Evolutionary conservation across 2,113 vertebrate genomes (phyloP).

Genomic region (Campylomormyrus tamandua): DNA sequence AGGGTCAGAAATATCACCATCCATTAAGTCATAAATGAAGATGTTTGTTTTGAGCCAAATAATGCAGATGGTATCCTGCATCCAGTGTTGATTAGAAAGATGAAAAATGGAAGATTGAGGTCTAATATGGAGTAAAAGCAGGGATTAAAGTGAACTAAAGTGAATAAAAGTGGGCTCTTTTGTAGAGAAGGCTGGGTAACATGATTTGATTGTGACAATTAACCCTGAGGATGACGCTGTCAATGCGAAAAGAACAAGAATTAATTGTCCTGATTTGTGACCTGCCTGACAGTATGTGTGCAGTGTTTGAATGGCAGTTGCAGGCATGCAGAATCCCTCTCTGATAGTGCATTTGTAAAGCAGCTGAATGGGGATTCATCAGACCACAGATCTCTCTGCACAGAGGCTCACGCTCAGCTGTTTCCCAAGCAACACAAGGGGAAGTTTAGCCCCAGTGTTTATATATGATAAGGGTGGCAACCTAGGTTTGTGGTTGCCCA

Average conservation of each 20-base stretch:
- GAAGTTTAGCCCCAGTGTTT: neutral
- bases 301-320: neutral
- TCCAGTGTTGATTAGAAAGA: neutral
- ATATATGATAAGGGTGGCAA: conserved; percentile 10
- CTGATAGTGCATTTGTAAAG: neutral
- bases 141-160: neutral
- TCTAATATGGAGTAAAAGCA: neutral
- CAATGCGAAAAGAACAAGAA: neutral
- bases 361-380: neutral
- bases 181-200: neutral
- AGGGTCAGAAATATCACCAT: neutral
- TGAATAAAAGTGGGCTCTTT: neutral
- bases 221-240: neutral
- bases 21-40: neutral
- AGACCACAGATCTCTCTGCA: neutral
- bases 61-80: neutral
- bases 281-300: neutral
- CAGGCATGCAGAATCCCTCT: neutral
- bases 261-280: neutral
- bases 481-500: neutral
- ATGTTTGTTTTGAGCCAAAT: neutral
- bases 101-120: neutral
- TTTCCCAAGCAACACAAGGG: conserved; percentile 1
- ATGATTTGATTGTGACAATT: neutral
- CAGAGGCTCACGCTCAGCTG: neutral